Conservation (phyloP, 2,797 vertebrate species). For the Neomorphus geoffroyi region DNA sequence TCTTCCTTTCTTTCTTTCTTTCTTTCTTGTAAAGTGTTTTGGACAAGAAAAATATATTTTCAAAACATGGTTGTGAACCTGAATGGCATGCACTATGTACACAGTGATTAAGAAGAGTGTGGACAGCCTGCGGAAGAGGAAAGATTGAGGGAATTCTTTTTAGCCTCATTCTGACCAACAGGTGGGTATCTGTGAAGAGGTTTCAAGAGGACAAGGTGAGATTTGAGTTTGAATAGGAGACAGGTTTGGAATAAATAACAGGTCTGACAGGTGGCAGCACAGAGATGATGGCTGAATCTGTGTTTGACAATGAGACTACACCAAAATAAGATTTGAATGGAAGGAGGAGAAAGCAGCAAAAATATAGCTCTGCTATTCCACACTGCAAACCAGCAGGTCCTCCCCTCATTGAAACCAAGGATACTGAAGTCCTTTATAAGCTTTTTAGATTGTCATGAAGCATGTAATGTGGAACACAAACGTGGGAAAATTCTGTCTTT, state of each 20-base stretch:
- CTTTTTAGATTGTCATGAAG: not conserved
- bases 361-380: not conserved
- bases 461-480: not conserved
- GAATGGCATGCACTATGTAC: not conserved
- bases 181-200: not conserved
- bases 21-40: not conserved
- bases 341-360: not conserved
- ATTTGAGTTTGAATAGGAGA: constrained; percentile 15
- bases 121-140: not conserved
- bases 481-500: not conserved
- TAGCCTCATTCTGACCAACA: not conserved
- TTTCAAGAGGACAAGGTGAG: constrained; percentile 13
- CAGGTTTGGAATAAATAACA: constrained; percentile 5
- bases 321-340: not conserved
- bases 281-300: not conserved
- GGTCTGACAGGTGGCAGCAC: not conserved
- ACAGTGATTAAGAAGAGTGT: not conserved
- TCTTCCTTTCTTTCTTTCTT: not conserved
- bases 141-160: not conserved
- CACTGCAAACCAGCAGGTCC: not conserved
- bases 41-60: not conserved
- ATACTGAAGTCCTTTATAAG: not conserved
- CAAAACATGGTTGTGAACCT: not conserved
- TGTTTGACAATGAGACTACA: not conserved
- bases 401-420: not conserved